Evolutionary conservation across 1,140 invertebrate genomes (phyloP).

Genomic region (Diprion similis): DNA sequence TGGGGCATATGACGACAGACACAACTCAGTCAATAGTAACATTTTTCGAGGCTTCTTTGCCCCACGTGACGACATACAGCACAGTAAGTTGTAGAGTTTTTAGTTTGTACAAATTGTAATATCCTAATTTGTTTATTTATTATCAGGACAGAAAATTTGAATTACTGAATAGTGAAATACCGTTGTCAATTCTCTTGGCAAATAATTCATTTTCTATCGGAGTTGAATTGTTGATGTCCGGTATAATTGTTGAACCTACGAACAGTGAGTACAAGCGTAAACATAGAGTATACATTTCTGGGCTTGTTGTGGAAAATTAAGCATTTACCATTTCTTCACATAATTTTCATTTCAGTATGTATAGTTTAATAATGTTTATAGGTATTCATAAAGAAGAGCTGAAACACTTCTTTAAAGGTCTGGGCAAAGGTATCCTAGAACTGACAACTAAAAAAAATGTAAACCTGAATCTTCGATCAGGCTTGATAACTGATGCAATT

Average conservation of each 20-base stretch:
- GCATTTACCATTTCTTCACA: background rate
- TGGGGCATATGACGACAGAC: conserved; percentile 47
- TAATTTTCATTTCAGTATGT: conserved; percentile 4
- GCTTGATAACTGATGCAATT: conserved; percentile 73
- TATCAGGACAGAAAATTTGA: background rate
- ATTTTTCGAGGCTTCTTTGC: background rate
- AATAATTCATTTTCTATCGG: conserved; percentile 70
- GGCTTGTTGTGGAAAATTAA: no score
- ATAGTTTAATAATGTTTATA: conserved; percentile 41
- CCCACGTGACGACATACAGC: background rate
- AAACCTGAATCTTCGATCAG: conserved; percentile 67
- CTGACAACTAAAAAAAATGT: conserved; percentile 69
- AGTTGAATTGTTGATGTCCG: conserved; percentile 71
- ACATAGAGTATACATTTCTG: conserved; percentile 18
- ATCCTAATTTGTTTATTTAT: background rate
- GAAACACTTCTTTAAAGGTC: conserved; percentile 72
- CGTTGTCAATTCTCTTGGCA: conserved; percentile 63
- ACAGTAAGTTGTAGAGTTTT: background rate
- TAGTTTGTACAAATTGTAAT: background rate
- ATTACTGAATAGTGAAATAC: conserved; percentile 55
- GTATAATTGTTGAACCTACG: conserved; percentile 71
- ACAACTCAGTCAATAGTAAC: conserved; percentile 26
- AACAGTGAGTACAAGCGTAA: conserved; percentile 63
- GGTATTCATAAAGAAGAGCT: conserved; percentile 72
- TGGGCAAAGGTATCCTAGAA: conserved; percentile 69